phyloP scores from a whole-genome alignment of 2,113 vertebrate genomes.

The Pseudolaguvia tuberculata region DNA sequence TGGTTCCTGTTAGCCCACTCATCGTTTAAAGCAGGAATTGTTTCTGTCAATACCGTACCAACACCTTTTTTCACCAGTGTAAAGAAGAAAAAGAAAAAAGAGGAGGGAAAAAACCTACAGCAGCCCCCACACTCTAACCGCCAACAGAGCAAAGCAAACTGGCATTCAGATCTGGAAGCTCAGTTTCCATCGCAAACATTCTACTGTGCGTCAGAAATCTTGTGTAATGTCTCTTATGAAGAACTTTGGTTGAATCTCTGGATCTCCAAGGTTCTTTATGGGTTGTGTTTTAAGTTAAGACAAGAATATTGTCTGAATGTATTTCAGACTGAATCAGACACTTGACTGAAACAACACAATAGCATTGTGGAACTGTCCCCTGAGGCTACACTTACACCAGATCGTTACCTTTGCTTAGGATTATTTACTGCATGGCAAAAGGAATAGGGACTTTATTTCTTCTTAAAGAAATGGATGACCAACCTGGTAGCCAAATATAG shows the following conservation, averaged over 20 bases:
- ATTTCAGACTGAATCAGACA: constrained; percentile 21
- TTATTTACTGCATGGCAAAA: constrained; percentile 27
- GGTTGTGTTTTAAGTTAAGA: constrained; percentile 46
- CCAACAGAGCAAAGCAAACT: constrained; percentile 53
- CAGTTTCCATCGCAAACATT: constrained; percentile 50
- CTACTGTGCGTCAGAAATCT: constrained; percentile 49
- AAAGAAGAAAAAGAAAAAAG: background rate
- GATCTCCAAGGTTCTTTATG: constrained; percentile 54
- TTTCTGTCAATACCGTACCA: constrained; percentile 66
- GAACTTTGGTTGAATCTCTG: constrained; percentile 57
- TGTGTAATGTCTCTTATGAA: constrained; percentile 52
- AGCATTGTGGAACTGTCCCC: constrained; percentile 22
- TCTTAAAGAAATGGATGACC: too few species aligned
- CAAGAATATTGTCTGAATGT: constrained; percentile 21
- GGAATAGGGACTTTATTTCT: constrained; percentile 7
- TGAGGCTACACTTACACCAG: constrained; percentile 27
- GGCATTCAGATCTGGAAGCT: constrained; percentile 57
- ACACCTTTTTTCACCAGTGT: constrained; percentile 58
- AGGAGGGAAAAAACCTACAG: constrained; percentile 31
- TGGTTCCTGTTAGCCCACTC: constrained; percentile 69
- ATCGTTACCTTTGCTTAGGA: constrained; percentile 13
- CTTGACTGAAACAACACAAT: constrained; percentile 25
- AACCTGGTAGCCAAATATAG: too few species aligned
- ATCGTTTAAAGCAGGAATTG: constrained; percentile 61
- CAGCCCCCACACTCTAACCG: constrained; percentile 55